phyloP scores from a whole-genome alignment of 2,888 invertebrate genomes.

The Anaspis maculata region DNA sequence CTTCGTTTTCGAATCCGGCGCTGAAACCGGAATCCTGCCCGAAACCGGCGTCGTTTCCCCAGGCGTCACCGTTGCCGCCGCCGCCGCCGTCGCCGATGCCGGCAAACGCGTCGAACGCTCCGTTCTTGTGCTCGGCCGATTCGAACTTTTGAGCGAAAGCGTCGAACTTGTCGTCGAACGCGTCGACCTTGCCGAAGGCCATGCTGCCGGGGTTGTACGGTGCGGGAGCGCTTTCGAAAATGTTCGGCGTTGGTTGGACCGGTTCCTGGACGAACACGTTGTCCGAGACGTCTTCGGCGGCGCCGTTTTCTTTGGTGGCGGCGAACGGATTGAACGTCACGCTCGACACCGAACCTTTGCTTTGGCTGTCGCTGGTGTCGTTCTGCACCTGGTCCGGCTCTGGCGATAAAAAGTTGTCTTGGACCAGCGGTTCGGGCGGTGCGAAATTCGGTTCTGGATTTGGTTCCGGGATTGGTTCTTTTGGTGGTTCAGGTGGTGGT shows the following conservation, averaged over 20 bases:
- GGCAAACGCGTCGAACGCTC: constrained; percentile 48
- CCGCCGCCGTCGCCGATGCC: constrained; percentile 48
- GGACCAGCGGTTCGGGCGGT: constrained; percentile 9
- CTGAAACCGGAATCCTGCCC: constrained; percentile 32
- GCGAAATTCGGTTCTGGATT: constrained; percentile 5
- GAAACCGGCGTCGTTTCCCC: constrained; percentile 29
- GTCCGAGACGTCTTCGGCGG: constrained; percentile 1
- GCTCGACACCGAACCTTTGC: constrained; percentile 38
- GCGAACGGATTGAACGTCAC: constrained; percentile 46
- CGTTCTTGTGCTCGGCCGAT: constrained; percentile 50
- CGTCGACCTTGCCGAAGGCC: background rate
- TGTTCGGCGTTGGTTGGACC: constrained; percentile 14
- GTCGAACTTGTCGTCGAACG: constrained; percentile 61
- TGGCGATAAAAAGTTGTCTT: constrained; percentile 32
- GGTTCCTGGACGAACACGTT: constrained; percentile 15
- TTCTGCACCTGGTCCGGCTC: constrained; percentile 36
- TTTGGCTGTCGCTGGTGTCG: constrained; percentile 41
- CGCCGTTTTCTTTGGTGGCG: constrained; percentile 25
- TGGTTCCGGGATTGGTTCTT: constrained; percentile 9
- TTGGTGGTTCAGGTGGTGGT: constrained; percentile 8
- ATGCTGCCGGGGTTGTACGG: background rate
- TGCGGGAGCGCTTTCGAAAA: constrained; percentile 13
- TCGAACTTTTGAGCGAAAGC: constrained; percentile 88
- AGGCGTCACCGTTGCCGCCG: constrained; percentile 29
- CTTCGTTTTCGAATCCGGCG: constrained; percentile 59